Base-by-base conservation (phyloP, 2,797 vertebrate species). In the Cottoperca gobio region DNA sequence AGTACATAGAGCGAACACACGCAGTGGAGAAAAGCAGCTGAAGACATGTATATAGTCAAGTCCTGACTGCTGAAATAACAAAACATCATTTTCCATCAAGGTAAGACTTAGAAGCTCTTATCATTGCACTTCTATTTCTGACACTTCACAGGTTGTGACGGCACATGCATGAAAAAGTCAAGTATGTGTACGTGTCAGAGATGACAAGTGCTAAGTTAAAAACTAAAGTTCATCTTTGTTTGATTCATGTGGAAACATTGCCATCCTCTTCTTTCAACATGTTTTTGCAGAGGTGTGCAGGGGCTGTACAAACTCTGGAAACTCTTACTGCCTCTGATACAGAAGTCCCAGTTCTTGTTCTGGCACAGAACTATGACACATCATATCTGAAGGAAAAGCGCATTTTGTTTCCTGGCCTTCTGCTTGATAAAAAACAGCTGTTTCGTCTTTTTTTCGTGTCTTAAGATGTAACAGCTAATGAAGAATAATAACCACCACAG, bases 261-360 rank as follows among this genome's bases (percentile, higher is more conserved):
- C 33, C 76, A 89, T 92, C 88, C 82, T 73, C 57, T 79, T 35
- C 78, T 91, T 81, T 89, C 87, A 84, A 86, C 89, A 77, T 39
- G 3, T 83, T 65, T 77, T 64, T 28, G 7, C 24, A 26, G 21
- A 73, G 46, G 52, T 70, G 59, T 70, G 67, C 57, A 61, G 50
- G 52, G 40, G 72, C 73, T 80, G 59, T 81, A 31, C 71, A 86
- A 88, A 89, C 85, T 73, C 11, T 78, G 78, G 85, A 89, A 91
- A 91, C 64, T 78, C 60, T 62, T 65, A 62, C 12, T 13, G 26
- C 52, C 49, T 57, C 23, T 24, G 59, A 79, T 46, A 65, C 35
- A 83, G 39, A 64, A 55, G 59, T 60, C 31, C 35, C 49, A 8
- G 35, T 78, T 69, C 63, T 83, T 82, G 55, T 76, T 65, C 64